Evolutionary conservation across 2,113 vertebrate species (phyloP).

Genomic region (Bubo scandiacus): DNA sequence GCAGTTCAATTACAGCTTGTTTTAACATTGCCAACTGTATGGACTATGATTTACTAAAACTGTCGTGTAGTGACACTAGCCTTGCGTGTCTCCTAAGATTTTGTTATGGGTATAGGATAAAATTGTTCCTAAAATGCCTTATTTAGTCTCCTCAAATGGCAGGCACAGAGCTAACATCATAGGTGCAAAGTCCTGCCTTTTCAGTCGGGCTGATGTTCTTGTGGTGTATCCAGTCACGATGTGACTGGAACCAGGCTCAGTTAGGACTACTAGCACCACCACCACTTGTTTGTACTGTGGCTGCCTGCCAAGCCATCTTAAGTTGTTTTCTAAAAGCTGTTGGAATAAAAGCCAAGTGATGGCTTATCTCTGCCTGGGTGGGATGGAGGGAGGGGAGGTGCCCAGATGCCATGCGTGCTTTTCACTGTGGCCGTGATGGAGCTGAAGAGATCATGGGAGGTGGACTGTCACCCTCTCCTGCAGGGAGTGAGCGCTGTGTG

Average conservation of each 20-base stretch:
- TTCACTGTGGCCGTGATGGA: neutral
- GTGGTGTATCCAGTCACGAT: rapidly evolving
- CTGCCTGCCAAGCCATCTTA: neutral
- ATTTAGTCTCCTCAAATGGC: neutral
- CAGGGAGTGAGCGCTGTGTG: rapidly evolving
- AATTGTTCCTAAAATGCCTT: neutral
- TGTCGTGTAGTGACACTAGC: neutral
- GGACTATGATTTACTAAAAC: rapidly evolving
- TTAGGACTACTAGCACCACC: neutral
- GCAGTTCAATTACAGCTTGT: neutral
- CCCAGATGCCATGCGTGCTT: neutral
- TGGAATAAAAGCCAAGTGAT: neutral
- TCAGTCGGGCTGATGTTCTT: neutral
- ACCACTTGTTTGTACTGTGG: neutral
- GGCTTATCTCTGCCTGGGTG: neutral
- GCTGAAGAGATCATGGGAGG: neutral
- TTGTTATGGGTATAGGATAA: neutral
- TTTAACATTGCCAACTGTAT: neutral
- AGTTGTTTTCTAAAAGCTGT: neutral
- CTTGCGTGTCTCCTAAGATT: rapidly evolving
- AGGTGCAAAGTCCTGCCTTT: neutral
- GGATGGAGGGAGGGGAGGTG: neutral
- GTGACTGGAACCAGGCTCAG: neutral
- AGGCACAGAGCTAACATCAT: rapidly evolving
- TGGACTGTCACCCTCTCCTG: neutral